Evolutionary conservation across 2,888 invertebrate species (phyloP), one percentile per base, ranked within the genome.

Genomic region (Terebella lapidaria): DNA sequence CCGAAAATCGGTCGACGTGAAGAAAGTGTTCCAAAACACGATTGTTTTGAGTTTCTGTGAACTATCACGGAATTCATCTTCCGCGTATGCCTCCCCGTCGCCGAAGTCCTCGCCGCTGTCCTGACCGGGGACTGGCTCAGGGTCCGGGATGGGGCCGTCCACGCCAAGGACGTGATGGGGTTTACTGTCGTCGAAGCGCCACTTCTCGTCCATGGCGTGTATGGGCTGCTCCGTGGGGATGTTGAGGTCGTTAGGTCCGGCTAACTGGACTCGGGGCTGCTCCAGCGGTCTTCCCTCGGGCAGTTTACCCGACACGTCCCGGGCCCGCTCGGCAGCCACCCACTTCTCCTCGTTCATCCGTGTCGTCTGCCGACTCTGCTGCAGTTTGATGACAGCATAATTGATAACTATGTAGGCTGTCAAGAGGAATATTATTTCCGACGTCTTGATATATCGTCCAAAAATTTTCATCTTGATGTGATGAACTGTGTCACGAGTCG

Each of bases 1-100:
- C 3, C 53, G 54, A 56, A 58, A 67, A 42, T 63, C 60, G 42
- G 15, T 22, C 10, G 60, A 35, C 18, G 55, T 47, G 15, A 58
- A 60, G 56, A 62, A 66, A 10, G 30, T 22, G 3, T 58, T 67
- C 63, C 65, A 67, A 15, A 58, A 61, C 2, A 67, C 56, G 29
- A 67, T 67, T 25, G 54, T 26, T 54, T 60, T 62, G 10, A 42
- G 30, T 22, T 27, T 58, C 18, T 22, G 10, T 10, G 5, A 10
- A 10, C 10, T 35, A 35, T 35, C 42, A 35, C n/a, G 10, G n/a
- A 15, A 15, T n/a, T 35, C 42, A 15, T 10, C 10, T 35, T 35
- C 42, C 10, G 42, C n/a, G 42, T 35, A 35, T 15, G 10, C 42
- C 10, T 35, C 42, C 10, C n/a, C 10, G 42, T 35, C n/a, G 10